Evolutionary conservation across 1,140 invertebrate genomes (phyloP).

Genomic region (Zaprionus vittiger): DNA sequence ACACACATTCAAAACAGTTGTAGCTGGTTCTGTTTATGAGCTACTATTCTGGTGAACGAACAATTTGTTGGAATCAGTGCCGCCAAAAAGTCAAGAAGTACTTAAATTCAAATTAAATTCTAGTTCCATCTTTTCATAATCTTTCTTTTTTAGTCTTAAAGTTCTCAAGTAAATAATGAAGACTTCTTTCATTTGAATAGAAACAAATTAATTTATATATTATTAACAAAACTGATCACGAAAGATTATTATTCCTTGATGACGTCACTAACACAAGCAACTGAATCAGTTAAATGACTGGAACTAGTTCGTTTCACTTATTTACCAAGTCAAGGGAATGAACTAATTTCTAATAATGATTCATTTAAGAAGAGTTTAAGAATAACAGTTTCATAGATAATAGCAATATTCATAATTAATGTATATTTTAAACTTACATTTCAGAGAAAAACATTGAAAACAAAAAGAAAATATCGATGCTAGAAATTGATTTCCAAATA

Average conservation of each 20-base stretch:
- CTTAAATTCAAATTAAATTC: neutral
- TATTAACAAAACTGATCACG: neutral
- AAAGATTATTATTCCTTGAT: neutral
- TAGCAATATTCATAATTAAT: no score
- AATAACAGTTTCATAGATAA: no score
- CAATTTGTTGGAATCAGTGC: neutral
- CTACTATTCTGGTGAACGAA: constrained; percentile 3
- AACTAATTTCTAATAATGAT: neutral
- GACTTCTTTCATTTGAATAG: neutral
- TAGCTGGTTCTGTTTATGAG: constrained; percentile 9
- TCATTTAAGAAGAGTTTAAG: neutral
- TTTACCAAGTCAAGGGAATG: neutral
- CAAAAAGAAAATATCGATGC: neutral
- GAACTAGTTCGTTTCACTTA: neutral
- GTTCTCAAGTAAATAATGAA: neutral
- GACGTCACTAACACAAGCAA: neutral
- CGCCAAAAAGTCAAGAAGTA: neutral
- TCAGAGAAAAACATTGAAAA: neutral
- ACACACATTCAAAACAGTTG: neutral
- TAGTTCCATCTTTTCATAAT: neutral
- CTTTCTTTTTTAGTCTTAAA: neutral
- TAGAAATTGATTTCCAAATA: neutral
- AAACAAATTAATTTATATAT: neutral
- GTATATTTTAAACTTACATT: no score
- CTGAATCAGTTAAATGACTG: neutral